Evolutionary conservation across 2,888 invertebrate species (phyloP), one percentile per base, ranked within the genome.

Genomic region (Carpatolechia fugitivella): DNA sequence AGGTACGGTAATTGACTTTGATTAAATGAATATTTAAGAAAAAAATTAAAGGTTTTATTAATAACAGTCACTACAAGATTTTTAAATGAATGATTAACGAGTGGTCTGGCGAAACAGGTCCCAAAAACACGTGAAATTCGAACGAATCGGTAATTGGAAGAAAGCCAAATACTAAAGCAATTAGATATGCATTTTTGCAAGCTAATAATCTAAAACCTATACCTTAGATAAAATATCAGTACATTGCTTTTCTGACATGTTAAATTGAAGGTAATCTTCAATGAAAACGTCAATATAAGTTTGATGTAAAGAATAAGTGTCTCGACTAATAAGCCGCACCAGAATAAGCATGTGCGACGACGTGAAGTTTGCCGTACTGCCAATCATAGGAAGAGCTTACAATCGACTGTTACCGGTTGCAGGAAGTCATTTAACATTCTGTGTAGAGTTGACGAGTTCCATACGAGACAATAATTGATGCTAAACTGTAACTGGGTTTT

Each of bases 111-210:
- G 11, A 33, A 33, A n/a, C n/a, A 33, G 33, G 33, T 33, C 29
- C 44, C 3, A n/a, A 10, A 29, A 29, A 29, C 13, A n/a, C 29
- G 44, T 44, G 29, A 44, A 44, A 29, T 44, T 24, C 24, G 29
- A 44, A 44, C 44, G 29, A 44, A 44, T 44, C 29, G n/a, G 44
- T 44, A 44, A 44, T 44, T 44, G 44, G 44, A 24, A 44, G 24
- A 44, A 24, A 44, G 44, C 44, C 44, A 44, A 29, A 1, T n/a
- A 24, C 18, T 24, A 44, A 44, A 44, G 20, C 44, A 44, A 44
- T 44, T 29, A 44, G 29, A 29, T 20, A 29, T 29, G 44, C 44
- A 14, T 44, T 44, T 29, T 44, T n/a, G 20, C 40, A 10, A 18
- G 40, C 18, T 20, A 18, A 44, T 13, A 24, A 29, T 11, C 24